Base-by-base conservation (phyloP, 2,888 invertebrate species). In the Arge pagana region DNA sequence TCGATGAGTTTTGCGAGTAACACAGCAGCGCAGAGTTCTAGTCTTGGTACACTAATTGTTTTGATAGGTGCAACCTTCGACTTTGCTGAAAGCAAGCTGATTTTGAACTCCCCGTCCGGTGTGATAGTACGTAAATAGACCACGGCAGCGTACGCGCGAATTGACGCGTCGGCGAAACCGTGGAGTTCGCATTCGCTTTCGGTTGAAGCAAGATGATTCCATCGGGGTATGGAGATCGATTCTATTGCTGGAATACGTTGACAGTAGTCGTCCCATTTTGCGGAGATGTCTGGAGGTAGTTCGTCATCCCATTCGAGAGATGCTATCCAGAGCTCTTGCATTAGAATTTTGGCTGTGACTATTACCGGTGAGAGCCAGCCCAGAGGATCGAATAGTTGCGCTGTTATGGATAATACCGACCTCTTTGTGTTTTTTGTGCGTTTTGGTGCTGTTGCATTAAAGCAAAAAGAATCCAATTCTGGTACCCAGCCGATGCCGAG, bases 21-120 rank as follows among this genome's bases (percentile, higher is more conserved):
- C 1, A 51, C 26, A 0, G 58, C 57, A 0, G 56, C 60, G 28
- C 50, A 54, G 3, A 63, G 33, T 31, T 62, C 60, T 6, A 59
- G 35, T 28, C 59, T n/a, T 3, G 62, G 55, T 15, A 59, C 21
- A 0, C 53, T 35, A 1, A 41, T 10, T 10, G n/a, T 2, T 36
- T 56, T 52, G 16, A 57, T 13, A 7, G 57, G 53, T 11, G 55
- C 50, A 2, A 55, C 55, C 10, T 36, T 39, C 1, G 53, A 50
- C 31, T 57, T 53, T 1, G 57, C 28, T 8, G 26, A 15, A 4
- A 54, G 26, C 31, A 57, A 31, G 16, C 10, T 6, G 8, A 52
- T 23, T 5, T 8, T n/a, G 3, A 30, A 7, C 1, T 36, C 21
- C 2, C 36, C 28, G 8, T 15, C 2, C 5, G 10, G 1, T 24